Percentiles rank a stretch among this genome's conserved stretches.
Evolutionary conservation across 2,113 vertebrate genomes (phyloP).

Genomic region (Glaucidium brasilianum): DNA sequence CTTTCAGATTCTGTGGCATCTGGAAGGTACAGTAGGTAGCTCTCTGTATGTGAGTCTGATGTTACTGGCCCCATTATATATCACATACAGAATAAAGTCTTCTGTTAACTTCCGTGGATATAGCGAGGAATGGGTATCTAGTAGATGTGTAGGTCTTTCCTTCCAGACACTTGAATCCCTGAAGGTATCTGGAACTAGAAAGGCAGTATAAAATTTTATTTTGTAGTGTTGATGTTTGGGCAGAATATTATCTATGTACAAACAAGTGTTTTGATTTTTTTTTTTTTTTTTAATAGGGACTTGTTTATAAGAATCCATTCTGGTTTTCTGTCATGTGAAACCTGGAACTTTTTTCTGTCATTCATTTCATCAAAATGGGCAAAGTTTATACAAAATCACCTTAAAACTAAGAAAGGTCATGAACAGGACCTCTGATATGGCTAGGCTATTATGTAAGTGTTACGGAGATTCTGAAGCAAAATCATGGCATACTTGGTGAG

Average conservation of each 20-base stretch:
- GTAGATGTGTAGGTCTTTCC: neutral
- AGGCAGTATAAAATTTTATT: neutral
- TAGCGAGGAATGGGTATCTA: neutral
- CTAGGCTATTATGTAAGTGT: neutral
- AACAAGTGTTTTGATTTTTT: neutral
- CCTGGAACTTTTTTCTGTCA: neutral
- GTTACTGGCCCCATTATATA: neutral
- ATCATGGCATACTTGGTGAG: neutral
- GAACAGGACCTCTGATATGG: neutral
- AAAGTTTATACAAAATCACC: neutral
- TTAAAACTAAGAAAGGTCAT: neutral
- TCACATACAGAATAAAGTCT: neutral
- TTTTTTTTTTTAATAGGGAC: neutral
- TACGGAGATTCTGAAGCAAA: neutral
- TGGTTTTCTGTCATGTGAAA: neutral
- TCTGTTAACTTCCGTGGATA: neutral
- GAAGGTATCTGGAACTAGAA: neutral
- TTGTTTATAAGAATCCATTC: neutral
- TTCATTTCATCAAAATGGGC: neutral
- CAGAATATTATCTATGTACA: neutral
- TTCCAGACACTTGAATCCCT: neutral
- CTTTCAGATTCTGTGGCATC: neutral
- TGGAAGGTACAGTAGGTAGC: neutral
- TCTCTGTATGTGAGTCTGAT: neutral
- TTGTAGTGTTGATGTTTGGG: neutral